Base-by-base conservation (phyloP, 37 sponge, comb jelly and placozoan genomes). In the Haliclona indistincta region DNA sequence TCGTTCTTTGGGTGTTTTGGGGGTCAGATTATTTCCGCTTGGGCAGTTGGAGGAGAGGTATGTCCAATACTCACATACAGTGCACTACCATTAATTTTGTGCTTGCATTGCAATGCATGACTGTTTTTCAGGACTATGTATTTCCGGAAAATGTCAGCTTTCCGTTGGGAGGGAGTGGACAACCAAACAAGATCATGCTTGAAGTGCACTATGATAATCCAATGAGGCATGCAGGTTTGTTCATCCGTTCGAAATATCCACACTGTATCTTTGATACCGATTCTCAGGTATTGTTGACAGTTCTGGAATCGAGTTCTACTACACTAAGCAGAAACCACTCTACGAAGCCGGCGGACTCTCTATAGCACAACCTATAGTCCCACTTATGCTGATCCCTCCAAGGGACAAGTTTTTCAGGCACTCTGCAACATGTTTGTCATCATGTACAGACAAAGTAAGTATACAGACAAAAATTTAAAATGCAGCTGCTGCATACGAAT, bases 151-250 rank as follows among this genome's bases (percentile, higher is more conserved):
- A 77, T 56, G 86, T 82, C 22, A 82, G 82, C 19, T 74, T 66
- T 30, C 86, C 92, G 6, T 38, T 91, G 42, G 90, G 90, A n/a
- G 92, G 92, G 26, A 60, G 56, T 39, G 34, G 15, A 34, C n/a
- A 66, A 17, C 38, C 22, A 38, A 63, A 65, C 55, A 8, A 63
- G 22, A 38, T 91, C 34, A 65, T 86, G 0, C 80, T n/a, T n/a
- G n/a, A 86, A 33, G 74, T 86, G 56, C 92, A 91, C 44, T 91
- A 86, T 58, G 76, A 91, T 60, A 91, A 91, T 45, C 87, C 84
- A 17, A 1, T 49, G 10, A 4, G 17, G 38, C n/a, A 60, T 34
- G 1, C 26, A 43, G 84, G 84, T 83, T 42, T n/a, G n/a, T n/a
- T n/a, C n/a, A n/a, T n/a, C n/a, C n/a, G n/a, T n/a, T n/a, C n/a